phyloP scores from a whole-genome alignment of 2,888 invertebrate genomes.

The Dichetophora obliterata region DNA sequence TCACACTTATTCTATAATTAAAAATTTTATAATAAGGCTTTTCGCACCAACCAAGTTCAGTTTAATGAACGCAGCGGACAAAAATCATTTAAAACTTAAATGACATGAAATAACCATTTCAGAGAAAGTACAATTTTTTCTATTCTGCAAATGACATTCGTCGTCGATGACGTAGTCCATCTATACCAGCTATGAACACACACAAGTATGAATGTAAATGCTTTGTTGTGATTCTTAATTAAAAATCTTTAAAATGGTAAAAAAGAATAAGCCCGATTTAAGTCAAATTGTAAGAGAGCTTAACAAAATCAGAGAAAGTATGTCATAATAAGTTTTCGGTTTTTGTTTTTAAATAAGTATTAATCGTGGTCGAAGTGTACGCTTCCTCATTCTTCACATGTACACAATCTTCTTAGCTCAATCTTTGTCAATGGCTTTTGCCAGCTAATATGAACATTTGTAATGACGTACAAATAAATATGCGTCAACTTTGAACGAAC shows the following conservation, averaged over 20 bases:
- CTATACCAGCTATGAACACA: not conserved
- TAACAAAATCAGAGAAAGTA: constrained; percentile 29
- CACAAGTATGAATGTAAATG: not conserved
- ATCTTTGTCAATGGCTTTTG: not conserved
- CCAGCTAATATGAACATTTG: not conserved
- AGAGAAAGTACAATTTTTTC: constrained; percentile 35
- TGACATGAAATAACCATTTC: constrained; percentile 18
- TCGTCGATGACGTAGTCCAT: not conserved
- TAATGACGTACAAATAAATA: not conserved
- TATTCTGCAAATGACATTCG: not conserved
- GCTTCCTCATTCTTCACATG: not conserved
- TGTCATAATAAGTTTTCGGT: constrained; percentile 20
- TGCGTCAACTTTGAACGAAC: not conserved
- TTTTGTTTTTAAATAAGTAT: constrained; percentile 10
- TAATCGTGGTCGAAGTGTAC: constrained; percentile 6
- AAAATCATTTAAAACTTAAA: constrained; percentile 15
- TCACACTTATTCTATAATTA: not conserved
- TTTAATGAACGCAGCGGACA: too few species aligned
- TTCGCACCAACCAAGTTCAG: not conserved
- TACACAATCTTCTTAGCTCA: not conserved
- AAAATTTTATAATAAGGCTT: not conserved
- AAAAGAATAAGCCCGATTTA: not conserved
- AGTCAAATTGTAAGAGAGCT: not conserved
- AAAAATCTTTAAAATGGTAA: not conserved
- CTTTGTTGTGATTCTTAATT: constrained; percentile 3